These are phyloP conservation scores for Avahi laniger DNA, from an alignment of 2,797 vertebrate species.

Conservation along the genomic window DNA sequence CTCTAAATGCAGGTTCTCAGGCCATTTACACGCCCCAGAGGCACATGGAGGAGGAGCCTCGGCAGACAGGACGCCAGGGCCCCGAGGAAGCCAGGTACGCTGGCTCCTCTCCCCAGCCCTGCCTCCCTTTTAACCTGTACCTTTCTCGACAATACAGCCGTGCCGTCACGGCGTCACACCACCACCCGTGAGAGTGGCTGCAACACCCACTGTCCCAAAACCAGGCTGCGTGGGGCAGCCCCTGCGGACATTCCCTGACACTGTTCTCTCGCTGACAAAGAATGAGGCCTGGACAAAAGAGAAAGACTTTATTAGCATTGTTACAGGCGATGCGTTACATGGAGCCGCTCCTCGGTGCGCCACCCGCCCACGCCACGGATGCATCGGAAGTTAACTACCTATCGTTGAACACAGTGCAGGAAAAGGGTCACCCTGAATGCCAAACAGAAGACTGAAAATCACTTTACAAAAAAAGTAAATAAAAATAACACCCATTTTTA, in stretches of 20 bases:
- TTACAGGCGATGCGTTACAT: constrained; percentile 86
- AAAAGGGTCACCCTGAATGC: constrained; percentile 82
- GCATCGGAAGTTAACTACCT: constrained; percentile 79
- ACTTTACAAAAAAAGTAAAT: constrained; percentile 85
- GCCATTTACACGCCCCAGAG: neutral
- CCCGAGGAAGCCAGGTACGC: neutral
- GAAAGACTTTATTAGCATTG: constrained; percentile 88
- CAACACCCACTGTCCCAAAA: neutral
- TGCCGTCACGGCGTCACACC: rapidly evolving
- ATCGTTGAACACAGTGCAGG: constrained; percentile 83
- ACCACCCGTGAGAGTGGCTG: neutral
- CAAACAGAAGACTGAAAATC: constrained; percentile 82
- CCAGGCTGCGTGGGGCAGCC: neutral
- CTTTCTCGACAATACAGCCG: rapidly evolving
- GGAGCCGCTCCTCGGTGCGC: constrained; percentile 84
- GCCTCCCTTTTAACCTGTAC: neutral
- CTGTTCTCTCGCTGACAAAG: neutral
- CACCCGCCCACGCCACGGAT: constrained; percentile 82
- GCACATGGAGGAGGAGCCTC: neutral
- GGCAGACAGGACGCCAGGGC: neutral
- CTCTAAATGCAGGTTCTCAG: neutral
- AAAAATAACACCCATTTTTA: constrained; percentile 82
- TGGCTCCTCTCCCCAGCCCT: neutral
- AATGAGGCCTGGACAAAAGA: constrained; percentile 15
- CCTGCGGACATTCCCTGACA: neutral